Evolutionary conservation across 2,113 vertebrate genomes (phyloP).

Genomic region (Symphodus melops): DNA sequence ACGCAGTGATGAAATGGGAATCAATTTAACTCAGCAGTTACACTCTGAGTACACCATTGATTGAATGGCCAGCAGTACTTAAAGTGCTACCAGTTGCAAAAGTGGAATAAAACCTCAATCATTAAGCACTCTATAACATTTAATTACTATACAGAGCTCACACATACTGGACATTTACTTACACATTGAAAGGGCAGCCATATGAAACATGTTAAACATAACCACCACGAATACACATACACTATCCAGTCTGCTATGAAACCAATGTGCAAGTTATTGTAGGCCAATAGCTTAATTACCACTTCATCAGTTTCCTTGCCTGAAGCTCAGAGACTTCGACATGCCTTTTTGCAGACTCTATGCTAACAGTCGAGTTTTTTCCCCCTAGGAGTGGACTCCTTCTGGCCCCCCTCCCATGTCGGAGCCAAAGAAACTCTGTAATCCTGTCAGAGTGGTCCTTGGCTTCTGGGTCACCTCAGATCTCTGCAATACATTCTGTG

Average conservation of each 20-base stretch:
- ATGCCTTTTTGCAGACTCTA: constrained; percentile 10
- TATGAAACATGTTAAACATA: neutral
- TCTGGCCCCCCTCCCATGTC: constrained; percentile 32
- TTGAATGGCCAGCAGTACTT: neutral
- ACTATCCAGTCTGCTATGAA: neutral
- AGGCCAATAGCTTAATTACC: neutral
- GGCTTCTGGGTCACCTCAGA: constrained; percentile 60
- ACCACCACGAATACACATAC: neutral
- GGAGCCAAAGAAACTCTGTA: constrained; percentile 46
- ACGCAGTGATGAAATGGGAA: neutral
- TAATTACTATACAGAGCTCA: neutral
- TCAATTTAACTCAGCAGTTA: constrained; percentile 5
- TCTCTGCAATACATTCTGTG: constrained; percentile 34
- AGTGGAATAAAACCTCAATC: neutral
- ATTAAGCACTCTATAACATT: neutral
- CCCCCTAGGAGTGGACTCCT: constrained; percentile 9
- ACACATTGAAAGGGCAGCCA: neutral
- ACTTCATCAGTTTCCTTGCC: constrained; percentile 4
- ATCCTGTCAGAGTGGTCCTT: constrained; percentile 47
- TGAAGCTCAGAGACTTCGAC: constrained; percentile 12
- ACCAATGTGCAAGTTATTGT: neutral
- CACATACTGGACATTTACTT: neutral
- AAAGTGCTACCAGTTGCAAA: neutral
- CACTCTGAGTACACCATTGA: neutral
- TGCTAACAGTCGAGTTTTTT: neutral